A percentile compares a stretch with the other conserved stretches of the same genome.
These are phyloP conservation scores for Aphelenchoides besseyi DNA, from an alignment of 1,140 invertebrate genomes.

Conservation along the genomic window DNA sequence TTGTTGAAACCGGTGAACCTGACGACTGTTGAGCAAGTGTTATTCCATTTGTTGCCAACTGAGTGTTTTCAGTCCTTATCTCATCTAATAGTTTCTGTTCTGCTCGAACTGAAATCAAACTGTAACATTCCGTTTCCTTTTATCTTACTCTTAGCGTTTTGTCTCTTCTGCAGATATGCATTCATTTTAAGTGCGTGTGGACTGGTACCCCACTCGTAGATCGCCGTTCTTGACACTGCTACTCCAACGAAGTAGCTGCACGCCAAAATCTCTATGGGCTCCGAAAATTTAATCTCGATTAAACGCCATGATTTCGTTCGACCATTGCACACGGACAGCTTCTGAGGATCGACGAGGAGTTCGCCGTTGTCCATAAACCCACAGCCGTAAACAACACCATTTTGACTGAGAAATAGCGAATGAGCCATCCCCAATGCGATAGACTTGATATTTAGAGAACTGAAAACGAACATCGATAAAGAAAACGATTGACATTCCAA, in stretches of 20 bases:
- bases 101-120: not conserved
- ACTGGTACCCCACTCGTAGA: slow-evolving; percentile 47
- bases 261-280: slow-evolving; percentile 32
- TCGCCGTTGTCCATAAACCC: slow-evolving; percentile 33
- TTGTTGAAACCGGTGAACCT: not conserved
- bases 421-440: slow-evolving; percentile 42
- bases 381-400: slow-evolving; percentile 43
- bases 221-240: slow-evolving; percentile 17
- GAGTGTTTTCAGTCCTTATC: not conserved
- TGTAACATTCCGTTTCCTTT: not conserved
- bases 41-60: not conserved
- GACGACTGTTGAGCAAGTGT: not conserved
- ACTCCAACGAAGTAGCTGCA: slow-evolving; percentile 44
- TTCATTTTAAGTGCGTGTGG: slow-evolving; percentile 45
- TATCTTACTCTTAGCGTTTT: slow-evolving; percentile 35
- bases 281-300: slow-evolving; percentile 29
- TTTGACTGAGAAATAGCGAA: slow-evolving; percentile 33
- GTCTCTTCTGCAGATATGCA: slow-evolving; percentile 20
- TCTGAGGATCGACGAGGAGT: slow-evolving; percentile 27
- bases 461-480: not conserved
- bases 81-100: not conserved
- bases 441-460: slow-evolving; percentile 9
- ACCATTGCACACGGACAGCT: slow-evolving; percentile 13
- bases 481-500: slow-evolving; percentile 26
- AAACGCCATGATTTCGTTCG: slow-evolving; percentile 17